These are phyloP conservation scores for Agraylea sexmaculata DNA, from an alignment of 1,140 invertebrate genomes.

Conservation along the genomic window DNA sequence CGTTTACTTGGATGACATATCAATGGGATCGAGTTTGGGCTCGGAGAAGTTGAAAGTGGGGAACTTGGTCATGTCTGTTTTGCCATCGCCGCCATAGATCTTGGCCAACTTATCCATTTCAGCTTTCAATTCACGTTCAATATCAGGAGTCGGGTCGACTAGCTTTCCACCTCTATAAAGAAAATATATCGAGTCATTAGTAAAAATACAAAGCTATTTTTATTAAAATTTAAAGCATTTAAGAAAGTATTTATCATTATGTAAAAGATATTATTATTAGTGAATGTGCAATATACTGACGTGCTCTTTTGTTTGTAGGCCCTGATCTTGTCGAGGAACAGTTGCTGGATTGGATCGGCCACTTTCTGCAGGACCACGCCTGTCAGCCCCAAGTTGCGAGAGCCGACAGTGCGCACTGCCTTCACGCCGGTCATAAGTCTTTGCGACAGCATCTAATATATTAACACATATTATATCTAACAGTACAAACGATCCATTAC, in stretches of 20 bases:
- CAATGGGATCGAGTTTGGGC: slow-evolving; percentile 48
- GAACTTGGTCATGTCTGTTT: slow-evolving; percentile 78
- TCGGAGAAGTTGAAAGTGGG: slow-evolving; percentile 71
- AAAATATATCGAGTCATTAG: slow-evolving; percentile 12
- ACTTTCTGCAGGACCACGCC: slow-evolving; percentile 60
- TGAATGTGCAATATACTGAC: slow-evolving; percentile 10
- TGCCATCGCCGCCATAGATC: slow-evolving; percentile 61
- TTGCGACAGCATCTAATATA: slow-evolving; percentile 38
- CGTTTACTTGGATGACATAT: slow-evolving; percentile 21
- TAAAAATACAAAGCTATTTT: neutral
- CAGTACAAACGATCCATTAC: too few species aligned
- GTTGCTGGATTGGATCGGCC: slow-evolving; percentile 82
- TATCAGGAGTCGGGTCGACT: slow-evolving; percentile 66
- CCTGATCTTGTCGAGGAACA: slow-evolving; percentile 85
- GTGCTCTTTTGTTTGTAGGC: slow-evolving; percentile 59
- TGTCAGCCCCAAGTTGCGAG: slow-evolving; percentile 52
- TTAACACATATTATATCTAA: slow-evolving; percentile 20
- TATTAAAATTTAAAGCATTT: neutral
- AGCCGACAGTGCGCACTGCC: slow-evolving; percentile 21
- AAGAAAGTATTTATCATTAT: neutral
- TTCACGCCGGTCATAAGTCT: slow-evolving; percentile 28
- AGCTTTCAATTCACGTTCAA: slow-evolving; percentile 57
- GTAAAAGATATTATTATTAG: neutral
- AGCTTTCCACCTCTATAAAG: slow-evolving; percentile 61
- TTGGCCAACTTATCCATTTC: slow-evolving; percentile 71